These are phyloP conservation scores for Vicugna pacos DNA, from an alignment of 2,113 vertebrate species.

Conservation along the genomic window DNA sequence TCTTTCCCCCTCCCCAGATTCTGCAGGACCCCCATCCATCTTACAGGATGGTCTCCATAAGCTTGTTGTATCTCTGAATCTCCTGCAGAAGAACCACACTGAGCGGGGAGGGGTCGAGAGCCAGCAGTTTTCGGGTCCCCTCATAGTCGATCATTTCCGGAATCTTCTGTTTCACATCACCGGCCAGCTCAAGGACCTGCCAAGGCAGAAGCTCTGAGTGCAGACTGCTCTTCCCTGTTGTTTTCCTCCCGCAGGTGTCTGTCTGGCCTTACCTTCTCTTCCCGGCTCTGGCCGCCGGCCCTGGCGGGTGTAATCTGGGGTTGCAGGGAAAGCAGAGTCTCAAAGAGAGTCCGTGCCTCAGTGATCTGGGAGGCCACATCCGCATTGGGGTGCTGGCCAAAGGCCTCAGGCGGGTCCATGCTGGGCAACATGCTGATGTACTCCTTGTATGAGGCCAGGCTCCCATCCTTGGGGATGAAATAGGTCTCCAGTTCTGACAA, in stretches of 20 bases:
- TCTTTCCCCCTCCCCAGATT: neutral
- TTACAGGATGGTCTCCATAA: slow-evolving; percentile 89
- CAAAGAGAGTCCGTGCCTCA: slow-evolving; percentile 90
- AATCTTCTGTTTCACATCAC: slow-evolving; percentile 90
- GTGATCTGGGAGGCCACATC: slow-evolving; percentile 93
- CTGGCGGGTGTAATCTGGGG: slow-evolving; percentile 88
- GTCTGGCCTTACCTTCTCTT: slow-evolving; percentile 88
- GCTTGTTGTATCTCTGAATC: slow-evolving; percentile 93
- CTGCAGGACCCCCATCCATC: neutral
- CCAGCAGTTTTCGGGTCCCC: slow-evolving; percentile 86
- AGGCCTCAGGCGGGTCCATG: slow-evolving; percentile 92
- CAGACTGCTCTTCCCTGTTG: neutral
- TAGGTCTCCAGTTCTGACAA: slow-evolving; percentile 89
- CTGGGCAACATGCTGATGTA: slow-evolving; percentile 89
- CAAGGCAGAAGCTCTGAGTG: neutral
- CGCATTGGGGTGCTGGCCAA: slow-evolving; percentile 94
- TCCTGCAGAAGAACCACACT: slow-evolving; percentile 94
- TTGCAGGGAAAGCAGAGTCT: slow-evolving; percentile 94
- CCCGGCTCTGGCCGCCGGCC: slow-evolving; percentile 84
- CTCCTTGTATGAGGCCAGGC: slow-evolving; percentile 87
- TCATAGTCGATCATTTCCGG: slow-evolving; percentile 90
- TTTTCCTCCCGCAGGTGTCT: neutral
- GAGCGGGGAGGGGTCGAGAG: slow-evolving; percentile 89
- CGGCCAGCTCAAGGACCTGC: slow-evolving; percentile 91
- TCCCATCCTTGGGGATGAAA: slow-evolving; percentile 91